Evolutionary conservation across 2,113 vertebrate genomes (phyloP).

Genomic region (Rhipidura dahli): DNA sequence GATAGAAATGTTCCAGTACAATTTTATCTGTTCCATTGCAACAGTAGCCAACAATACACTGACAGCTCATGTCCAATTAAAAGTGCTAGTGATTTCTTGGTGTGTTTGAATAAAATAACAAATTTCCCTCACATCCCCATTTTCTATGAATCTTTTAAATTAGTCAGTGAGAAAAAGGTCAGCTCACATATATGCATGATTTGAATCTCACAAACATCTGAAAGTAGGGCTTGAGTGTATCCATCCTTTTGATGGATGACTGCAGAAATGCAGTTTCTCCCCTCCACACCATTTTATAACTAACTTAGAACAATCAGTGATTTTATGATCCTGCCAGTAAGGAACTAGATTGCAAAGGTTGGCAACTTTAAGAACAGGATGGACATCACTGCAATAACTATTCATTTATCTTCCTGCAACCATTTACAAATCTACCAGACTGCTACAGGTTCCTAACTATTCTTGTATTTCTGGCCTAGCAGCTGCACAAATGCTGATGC

Average conservation of each 20-base stretch:
- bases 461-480: neutral
- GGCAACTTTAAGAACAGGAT: neutral
- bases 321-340: neutral
- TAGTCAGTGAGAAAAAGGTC: neutral
- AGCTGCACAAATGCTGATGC: neutral
- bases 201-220: neutral
- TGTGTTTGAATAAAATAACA: neutral
- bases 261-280: neutral
- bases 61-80: neutral
- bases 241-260: neutral
- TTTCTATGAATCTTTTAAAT: neutral
- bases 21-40: neutral
- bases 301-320: neutral
- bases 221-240: neutral
- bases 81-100: neutral
- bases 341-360: neutral
- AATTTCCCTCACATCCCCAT: neutral
- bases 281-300: neutral
- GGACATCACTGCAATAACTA: neutral
- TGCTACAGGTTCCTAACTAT: neutral
- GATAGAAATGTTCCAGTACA: neutral
- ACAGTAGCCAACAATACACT: neutral
- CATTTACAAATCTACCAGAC: neutral
- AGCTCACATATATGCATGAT: neutral
- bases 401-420: neutral